phyloP scores from a whole-genome alignment of 2,113 vertebrate species.

The Oreamnos americanus region DNA sequence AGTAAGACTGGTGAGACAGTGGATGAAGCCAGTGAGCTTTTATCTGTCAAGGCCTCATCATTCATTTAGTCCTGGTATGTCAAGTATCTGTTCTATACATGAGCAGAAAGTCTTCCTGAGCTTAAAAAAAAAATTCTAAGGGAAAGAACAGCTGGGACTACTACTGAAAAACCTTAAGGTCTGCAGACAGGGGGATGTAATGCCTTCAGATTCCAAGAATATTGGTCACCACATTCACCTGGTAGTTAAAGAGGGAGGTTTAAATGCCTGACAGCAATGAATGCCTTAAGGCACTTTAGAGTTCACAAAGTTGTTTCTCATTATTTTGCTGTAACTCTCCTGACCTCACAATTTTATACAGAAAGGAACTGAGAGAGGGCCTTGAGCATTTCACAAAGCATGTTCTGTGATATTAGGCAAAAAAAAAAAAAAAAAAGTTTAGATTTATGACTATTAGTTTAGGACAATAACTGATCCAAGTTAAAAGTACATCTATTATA shows the following conservation, averaged over 20 bases:
- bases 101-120: background rate
- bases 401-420: background rate
- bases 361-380: background rate
- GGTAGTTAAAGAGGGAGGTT: background rate
- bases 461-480: background rate
- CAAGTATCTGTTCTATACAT: background rate
- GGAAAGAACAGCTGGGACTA: background rate
- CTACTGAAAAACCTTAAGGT: background rate
- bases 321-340: background rate
- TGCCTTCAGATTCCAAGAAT: background rate
- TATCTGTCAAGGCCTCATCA: background rate
- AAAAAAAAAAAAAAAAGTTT: background rate
- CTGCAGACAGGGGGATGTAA: background rate
- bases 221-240: background rate
- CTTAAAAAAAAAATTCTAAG: background rate
- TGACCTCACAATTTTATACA: background rate
- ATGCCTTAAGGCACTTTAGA: background rate
- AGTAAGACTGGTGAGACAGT: background rate
- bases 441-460: background rate
- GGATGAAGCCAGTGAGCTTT: background rate
- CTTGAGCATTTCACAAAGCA: background rate
- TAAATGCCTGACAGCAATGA: background rate
- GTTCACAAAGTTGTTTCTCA: background rate
- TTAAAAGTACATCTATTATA: background rate
- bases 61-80: background rate